A percentile compares a stretch with the other conserved stretches of the same genome.
Evolutionary conservation across 2,113 vertebrate genomes (phyloP).

Genomic region (Bucco capensis): DNA sequence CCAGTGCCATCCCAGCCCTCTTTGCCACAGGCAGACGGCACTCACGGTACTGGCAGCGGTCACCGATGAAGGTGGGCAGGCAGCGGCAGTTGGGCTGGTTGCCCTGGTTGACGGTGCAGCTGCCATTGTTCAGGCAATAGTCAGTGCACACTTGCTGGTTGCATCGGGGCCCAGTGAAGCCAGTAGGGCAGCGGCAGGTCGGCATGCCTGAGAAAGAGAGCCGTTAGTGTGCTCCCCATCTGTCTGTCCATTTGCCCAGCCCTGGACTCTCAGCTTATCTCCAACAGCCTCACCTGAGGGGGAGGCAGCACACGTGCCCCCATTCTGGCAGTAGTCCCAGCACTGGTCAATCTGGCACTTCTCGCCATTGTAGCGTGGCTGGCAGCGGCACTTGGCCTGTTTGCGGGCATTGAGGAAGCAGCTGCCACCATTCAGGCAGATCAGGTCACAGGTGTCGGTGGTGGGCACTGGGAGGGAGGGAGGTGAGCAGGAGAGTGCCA

Average conservation of each 20-base stretch:
- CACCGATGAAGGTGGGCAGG: slow-evolving; percentile 78
- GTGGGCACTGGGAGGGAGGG: slow-evolving; percentile 66
- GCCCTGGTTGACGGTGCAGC: slow-evolving; percentile 88
- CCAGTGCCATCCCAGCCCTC: not conserved
- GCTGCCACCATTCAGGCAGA: slow-evolving; percentile 89
- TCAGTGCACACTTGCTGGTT: slow-evolving; percentile 83
- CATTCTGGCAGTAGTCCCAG: slow-evolving; percentile 89
- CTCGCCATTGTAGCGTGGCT: slow-evolving; percentile 89
- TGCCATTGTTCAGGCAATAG: slow-evolving; percentile 87
- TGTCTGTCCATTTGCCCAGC: too few relatives aligned
- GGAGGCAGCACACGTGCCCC: slow-evolving; percentile 91
- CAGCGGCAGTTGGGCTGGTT: slow-evolving; percentile 94
- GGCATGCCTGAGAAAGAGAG: slow-evolving; percentile 77
- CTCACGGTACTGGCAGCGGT: slow-evolving; percentile 96
- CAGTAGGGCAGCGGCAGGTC: slow-evolving; percentile 90
- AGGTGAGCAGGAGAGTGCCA: accelerated
- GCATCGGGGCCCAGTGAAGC: slow-evolving; percentile 90
- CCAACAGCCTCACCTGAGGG: slow-evolving; percentile 76
- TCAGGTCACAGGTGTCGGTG: slow-evolving; percentile 81
- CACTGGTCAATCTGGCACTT: slow-evolving; percentile 92
- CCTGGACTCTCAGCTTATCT: accelerated
- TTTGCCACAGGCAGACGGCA: not conserved
- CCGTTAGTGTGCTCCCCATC: accelerated
- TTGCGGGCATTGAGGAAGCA: slow-evolving; percentile 91
- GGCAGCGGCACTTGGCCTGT: slow-evolving; percentile 94